Evolutionary conservation across 2,113 vertebrate species (phyloP).

Genomic region (Odocoileus virginianus): DNA sequence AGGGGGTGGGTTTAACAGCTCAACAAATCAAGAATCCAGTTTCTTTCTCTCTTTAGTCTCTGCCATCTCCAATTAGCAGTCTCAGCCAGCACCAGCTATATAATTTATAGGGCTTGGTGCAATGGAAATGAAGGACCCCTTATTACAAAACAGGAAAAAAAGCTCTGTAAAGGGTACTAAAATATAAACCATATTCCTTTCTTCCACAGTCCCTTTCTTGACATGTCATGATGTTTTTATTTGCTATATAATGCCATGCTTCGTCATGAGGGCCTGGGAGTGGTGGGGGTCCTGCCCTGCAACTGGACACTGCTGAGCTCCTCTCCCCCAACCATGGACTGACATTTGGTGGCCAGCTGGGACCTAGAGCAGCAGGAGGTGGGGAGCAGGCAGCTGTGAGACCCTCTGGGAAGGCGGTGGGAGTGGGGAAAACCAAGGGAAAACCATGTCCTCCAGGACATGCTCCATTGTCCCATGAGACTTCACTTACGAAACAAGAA

Average conservation of each 20-base stretch:
- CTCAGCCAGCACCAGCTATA: neutral
- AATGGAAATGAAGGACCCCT: neutral
- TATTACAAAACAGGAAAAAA: neutral
- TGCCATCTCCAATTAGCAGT: neutral
- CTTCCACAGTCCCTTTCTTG: neutral
- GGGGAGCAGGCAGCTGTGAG: neutral
- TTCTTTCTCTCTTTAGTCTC: neutral
- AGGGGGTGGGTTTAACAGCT: neutral
- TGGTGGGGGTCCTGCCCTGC: neutral
- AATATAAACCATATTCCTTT: neutral
- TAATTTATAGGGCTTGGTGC: neutral
- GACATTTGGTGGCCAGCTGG: fast-evolving
- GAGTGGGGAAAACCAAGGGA: neutral
- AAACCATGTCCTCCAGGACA: neutral
- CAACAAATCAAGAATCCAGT: neutral
- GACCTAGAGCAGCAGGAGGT: neutral
- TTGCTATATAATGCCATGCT: neutral
- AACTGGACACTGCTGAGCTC: fast-evolving
- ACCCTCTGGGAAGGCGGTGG: too few relatives aligned
- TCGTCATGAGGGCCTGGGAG: neutral
- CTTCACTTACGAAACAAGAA: neutral
- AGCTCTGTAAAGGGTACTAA: neutral
- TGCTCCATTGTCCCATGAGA: neutral
- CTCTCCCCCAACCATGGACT: neutral
- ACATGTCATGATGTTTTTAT: neutral